Conservation (phyloP, 2,113 vertebrate species). For the Amazona guildingii region DNA sequence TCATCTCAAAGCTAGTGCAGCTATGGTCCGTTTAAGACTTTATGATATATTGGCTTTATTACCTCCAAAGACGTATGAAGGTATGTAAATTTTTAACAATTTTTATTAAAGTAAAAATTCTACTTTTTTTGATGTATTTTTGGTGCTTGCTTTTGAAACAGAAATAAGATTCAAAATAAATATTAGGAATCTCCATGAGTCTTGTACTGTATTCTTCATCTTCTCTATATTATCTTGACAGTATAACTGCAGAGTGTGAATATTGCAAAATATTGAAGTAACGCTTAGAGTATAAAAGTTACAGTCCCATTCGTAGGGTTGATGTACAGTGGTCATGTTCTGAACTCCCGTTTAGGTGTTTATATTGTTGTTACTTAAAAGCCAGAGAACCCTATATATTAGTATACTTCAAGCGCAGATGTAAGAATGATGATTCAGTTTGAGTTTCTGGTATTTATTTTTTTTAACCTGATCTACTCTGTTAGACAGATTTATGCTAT, state of each 20-base stretch:
- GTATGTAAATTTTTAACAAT: constrained; percentile 64
- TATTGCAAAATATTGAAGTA: not conserved
- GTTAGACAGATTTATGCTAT: not conserved
- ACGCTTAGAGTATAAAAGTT: not conserved
- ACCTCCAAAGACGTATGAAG: constrained; percentile 98
- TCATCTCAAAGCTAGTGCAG: constrained; percentile 97
- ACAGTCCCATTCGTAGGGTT: not conserved
- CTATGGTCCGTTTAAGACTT: constrained; percentile 96
- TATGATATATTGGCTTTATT: constrained; percentile 97
- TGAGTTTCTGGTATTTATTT: not conserved
- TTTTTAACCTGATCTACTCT: not conserved
- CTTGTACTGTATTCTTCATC: not conserved
- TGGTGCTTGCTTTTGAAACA: not conserved
- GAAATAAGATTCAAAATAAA: not conserved
- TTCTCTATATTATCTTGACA: not conserved
- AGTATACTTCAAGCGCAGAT: not conserved
- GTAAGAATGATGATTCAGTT: not conserved
- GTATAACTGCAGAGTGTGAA: not conserved
- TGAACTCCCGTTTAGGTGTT: not conserved
- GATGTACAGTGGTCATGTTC: not conserved
- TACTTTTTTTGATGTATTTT: not conserved
- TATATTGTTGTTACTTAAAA: not conserved
- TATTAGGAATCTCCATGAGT: not conserved
- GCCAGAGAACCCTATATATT: not conserved
- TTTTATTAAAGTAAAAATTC: not conserved